Evolutionary conservation across 2,113 vertebrate species (phyloP).

Genomic region (Chamaea fasciata): DNA sequence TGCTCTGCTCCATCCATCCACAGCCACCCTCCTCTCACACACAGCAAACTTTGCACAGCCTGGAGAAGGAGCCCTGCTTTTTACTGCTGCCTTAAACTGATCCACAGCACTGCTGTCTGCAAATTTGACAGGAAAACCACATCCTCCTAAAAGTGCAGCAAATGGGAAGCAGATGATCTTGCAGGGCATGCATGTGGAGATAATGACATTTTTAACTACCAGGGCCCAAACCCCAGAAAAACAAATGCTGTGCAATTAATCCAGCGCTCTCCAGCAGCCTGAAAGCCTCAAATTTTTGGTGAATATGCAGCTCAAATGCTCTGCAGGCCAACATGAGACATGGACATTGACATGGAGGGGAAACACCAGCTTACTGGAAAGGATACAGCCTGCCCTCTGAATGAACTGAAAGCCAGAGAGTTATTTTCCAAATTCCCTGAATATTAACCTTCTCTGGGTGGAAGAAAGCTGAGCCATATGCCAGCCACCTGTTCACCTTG

Average conservation of each 20-base stretch:
- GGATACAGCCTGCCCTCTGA: background rate
- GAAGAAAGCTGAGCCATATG: constrained; percentile 5
- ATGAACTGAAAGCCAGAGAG: background rate
- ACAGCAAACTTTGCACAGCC: background rate
- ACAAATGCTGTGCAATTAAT: background rate
- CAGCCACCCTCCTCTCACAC: background rate
- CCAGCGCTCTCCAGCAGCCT: background rate
- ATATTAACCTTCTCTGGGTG: constrained; percentile 37
- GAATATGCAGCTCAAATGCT: background rate
- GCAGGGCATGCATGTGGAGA: background rate
- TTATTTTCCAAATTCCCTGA: constrained; percentile 3
- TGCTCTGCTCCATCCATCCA: background rate
- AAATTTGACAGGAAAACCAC: background rate
- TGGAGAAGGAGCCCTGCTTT: background rate
- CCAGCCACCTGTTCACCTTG: constrained; percentile 27
- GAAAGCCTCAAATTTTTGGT: background rate
- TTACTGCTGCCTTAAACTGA: background rate
- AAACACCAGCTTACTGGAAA: background rate
- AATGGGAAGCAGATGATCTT: background rate
- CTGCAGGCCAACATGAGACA: background rate
- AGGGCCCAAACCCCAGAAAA: background rate
- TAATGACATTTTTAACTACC: background rate
- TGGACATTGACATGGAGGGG: background rate
- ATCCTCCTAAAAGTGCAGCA: background rate
- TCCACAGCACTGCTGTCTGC: background rate